Percentiles rank a stretch among this genome's conserved stretches.
phyloP scores from a whole-genome alignment of 2,797 vertebrate genomes.

The Taenioides sp. region DNA sequence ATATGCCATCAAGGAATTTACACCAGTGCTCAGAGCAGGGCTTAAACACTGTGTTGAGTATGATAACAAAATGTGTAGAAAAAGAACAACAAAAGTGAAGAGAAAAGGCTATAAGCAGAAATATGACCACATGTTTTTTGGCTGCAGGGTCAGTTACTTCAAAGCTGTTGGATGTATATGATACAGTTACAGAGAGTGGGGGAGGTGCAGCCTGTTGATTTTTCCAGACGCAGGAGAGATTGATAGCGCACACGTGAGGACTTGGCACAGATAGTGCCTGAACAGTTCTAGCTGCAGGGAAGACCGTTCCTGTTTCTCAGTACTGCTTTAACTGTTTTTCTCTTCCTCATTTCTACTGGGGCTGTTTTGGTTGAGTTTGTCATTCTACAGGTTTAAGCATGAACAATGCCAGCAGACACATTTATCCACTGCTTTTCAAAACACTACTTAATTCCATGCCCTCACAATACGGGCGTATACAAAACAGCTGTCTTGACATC shows the following conservation, averaged over 20 bases:
- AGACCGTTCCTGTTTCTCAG: constrained; percentile 15
- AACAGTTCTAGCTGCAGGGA: constrained; percentile 33
- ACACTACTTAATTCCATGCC: not conserved
- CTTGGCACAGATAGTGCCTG: constrained; percentile 50
- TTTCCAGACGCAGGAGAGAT: constrained; percentile 48
- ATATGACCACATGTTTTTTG: constrained; percentile 5
- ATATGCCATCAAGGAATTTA: constrained; percentile 45
- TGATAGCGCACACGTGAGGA: constrained; percentile 64
- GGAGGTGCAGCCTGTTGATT: constrained; percentile 42
- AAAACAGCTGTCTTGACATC: too few species aligned
- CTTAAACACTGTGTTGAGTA: not conserved
- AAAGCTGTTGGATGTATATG: constrained; percentile 6
- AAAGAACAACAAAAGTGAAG: not conserved
- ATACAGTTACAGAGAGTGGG: constrained; percentile 8
- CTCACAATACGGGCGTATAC: not conserved
- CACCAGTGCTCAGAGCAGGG: constrained; percentile 18
- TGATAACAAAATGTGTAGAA: not conserved
- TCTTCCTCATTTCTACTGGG: constrained; percentile 7
- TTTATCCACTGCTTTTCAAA: constrained; percentile 9
- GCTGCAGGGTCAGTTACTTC: constrained; percentile 5
- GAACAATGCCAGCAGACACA: constrained; percentile 9
- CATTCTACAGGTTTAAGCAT: constrained; percentile 33
- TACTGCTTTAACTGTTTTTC: constrained; percentile 8
- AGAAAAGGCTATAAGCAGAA: not conserved
- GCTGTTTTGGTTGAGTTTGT: constrained; percentile 18